These are phyloP conservation scores for Callipepla squamata DNA, from an alignment of 2,113 vertebrate genomes.

Conservation along the genomic window DNA sequence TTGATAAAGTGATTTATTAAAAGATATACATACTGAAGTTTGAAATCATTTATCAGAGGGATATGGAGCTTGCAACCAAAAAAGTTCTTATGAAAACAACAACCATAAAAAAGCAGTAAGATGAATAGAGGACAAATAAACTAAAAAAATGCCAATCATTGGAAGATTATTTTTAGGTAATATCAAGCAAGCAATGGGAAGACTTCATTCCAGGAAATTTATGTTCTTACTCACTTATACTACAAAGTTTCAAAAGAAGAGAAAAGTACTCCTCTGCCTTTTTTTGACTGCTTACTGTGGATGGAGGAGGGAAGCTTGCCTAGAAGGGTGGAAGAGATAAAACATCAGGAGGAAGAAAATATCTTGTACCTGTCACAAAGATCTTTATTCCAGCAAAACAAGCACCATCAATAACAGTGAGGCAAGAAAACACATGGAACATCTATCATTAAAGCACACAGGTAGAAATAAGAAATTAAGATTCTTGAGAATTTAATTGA, in stretches of 20 bases:
- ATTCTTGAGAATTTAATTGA: background rate
- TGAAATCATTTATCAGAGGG: conserved; percentile 1
- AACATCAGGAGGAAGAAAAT: background rate
- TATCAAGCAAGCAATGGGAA: background rate
- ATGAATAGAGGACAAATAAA: fast-evolving
- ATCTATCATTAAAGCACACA: background rate
- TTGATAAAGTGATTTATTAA: background rate
- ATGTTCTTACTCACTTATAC: background rate
- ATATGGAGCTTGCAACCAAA: background rate
- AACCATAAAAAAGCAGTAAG: background rate
- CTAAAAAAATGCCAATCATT: background rate
- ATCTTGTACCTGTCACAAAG: background rate
- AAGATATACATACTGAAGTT: background rate
- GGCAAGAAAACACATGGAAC: background rate
- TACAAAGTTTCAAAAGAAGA: background rate
- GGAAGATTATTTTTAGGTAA: background rate
- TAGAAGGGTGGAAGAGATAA: background rate
- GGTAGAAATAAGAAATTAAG: background rate
- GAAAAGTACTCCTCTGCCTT: background rate
- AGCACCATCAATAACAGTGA: background rate
- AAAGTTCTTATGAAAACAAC: background rate
- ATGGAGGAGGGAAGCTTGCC: background rate
- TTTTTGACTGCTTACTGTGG: background rate
- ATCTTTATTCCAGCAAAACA: background rate
- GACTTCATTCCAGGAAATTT: background rate